phyloP scores from a whole-genome alignment of 1,140 invertebrate species.

The Paraescarpia echinospica region DNA sequence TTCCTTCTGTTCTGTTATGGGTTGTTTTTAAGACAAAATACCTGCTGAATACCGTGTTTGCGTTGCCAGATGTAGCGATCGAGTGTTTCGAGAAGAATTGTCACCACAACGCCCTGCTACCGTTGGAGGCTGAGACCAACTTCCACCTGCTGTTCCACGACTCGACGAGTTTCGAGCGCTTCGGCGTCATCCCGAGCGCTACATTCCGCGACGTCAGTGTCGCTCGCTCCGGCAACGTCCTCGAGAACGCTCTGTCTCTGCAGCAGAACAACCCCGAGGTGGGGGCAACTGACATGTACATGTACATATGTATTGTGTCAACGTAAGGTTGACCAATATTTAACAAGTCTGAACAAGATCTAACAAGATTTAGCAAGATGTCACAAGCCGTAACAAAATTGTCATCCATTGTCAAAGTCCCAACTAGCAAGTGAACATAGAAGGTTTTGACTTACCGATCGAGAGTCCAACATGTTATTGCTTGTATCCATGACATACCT shows the following conservation, averaged over 20 bases:
- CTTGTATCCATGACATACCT: no score
- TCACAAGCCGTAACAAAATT: no score
- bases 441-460: no score
- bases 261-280: neutral
- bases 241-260: neutral
- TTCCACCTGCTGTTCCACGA: neutral
- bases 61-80: slow-evolving; percentile 18
- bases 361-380: no score
- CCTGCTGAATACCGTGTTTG: neutral
- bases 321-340: no score
- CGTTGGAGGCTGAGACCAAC: neutral
- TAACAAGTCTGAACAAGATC: no score
- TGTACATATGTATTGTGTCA: neutral
- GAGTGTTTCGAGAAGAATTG: slow-evolving; percentile 28
- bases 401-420: no score
- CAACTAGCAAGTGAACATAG: no score
- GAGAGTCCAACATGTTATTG: no score
- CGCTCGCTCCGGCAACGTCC: neutral
- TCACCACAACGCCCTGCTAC: slow-evolving; percentile 18
- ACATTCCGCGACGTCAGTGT: neutral
- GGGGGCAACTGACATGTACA: no score
- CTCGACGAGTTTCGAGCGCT: neutral
- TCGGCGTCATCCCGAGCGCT: neutral
- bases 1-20: no score
- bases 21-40: slow-evolving; percentile 17